Base-by-base conservation (phyloP, 2,888 invertebrate genomes). In the Metallyticus violacea region DNA sequence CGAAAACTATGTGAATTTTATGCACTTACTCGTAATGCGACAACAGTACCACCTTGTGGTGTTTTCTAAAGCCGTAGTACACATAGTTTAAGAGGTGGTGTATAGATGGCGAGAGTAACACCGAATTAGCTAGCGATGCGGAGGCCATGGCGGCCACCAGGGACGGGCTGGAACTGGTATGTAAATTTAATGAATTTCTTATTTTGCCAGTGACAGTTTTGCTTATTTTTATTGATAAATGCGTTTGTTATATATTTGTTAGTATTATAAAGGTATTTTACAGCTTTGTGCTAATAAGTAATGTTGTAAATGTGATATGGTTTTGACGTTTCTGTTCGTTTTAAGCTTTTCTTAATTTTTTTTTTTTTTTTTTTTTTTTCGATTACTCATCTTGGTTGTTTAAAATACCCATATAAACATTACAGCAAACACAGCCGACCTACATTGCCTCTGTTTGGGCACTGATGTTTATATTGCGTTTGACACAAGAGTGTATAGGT, bases 91-190 rank as follows among this genome's bases (percentile, higher is more conserved):
- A 1, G 40, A 62, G 22, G 4, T 62, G 15, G 15, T 26, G 6
- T 27, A 83, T 77, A 83, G 83, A 29, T 83, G 83, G 83, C 83
- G 25, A 27, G 7, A 29, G 15, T 15, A 26, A 28, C 77, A 9
- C 77, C 29, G 25, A 77, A 29, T 83, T 83, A 86, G 86, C 86
- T 86, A 86, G 86, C 86, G 81, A 86, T 86, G 86, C 81, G 86
- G 86, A 81, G 86, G 86, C 86, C 81, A 86, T 86, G 86, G 86
- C 77, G 81, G 86, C 77, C 81, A 81, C 79, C 86, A 78, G 81
- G 86, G 81, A 86, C 78, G 81, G 86, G 86, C 77, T 86, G 86
- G 86, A 86, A 81, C 86, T 79, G 86, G 86, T 86, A 78, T 81
- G 86, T 86, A 86, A 86, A 79, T 81, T 28, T 62, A 62, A 62